Evolutionary conservation across 2,888 invertebrate genomes (phyloP), one percentile per base, ranked within the genome.

Genomic region (Dorcus hopei): DNA sequence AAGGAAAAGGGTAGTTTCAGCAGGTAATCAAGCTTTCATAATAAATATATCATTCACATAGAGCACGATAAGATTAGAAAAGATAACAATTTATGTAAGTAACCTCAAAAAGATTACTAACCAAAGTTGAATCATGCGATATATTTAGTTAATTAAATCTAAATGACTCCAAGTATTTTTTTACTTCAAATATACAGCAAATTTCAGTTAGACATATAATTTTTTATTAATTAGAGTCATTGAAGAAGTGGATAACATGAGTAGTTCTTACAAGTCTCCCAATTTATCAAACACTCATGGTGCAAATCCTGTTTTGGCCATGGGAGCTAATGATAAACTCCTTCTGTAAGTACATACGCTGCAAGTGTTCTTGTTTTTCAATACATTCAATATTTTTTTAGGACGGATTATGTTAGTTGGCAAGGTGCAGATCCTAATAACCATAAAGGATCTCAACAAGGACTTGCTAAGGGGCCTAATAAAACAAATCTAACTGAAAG

Each of bases 321-420:
- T 87, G 72, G 95, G 95, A 53, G 87, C 93, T 0, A 87, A 91
- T 73, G 90, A 91, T 70, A 85, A 85, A 68, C 77, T 92, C 26
- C 80, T 93, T 38, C 76, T 93, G 93, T 94, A 82, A 83, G 89
- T 85, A 72, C 26, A 26, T n/a, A 88, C 87, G 72, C 94, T 52
- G 87, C 93, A 0, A 87, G 91, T 73, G 90, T 91, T 70, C 85
- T 85, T 68, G 77, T 92, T 33, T 80, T 93, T 38, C 76, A 93
- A 93, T 93, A 82, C 83, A 89, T 85, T 16, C 5, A 48, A 48
- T 58, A 61, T 59, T 62, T 71, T 63, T 77, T 54, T 72, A 93
- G 92, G 58, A 86, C 87, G 62, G 91, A 93, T 72, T 93, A 93
- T 72, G 83, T 91, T 50, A 87, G 91, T 3, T 93, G 93, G 92